Evolutionary conservation across 2,797 vertebrate genomes (phyloP), one percentile per base, ranked within the genome.

Genomic region (Triplophysa bombifrons): DNA sequence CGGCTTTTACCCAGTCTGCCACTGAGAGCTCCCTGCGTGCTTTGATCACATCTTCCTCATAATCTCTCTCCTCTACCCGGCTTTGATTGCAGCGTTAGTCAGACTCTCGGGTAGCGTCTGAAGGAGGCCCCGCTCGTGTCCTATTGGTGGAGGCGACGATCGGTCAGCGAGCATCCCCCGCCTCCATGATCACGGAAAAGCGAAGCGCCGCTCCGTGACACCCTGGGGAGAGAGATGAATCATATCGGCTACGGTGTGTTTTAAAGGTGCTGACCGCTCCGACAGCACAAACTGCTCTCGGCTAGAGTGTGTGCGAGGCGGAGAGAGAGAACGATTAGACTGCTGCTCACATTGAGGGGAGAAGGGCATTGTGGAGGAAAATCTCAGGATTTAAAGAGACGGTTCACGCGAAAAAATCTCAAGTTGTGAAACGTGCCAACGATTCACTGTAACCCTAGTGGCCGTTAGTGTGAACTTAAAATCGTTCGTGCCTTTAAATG

Each of bases 201-300:
- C 30, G 41, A 70, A 58, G 60, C 68, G 66, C 41, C 56, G 60
- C 70, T 80, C 51, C 60, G 58, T 44, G 51, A 84, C 74, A 80
- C 68, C 85, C 75, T 74, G 58, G 13, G 73, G 83, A 83, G 74
- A 78, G 56, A 85, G 68, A 86, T 84, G 80, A 85, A 85, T 86
- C 77, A 84, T 83, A 83, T 80, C 72, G 51, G 83, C 70, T 78
- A 51, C 71, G 60, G 76, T 84, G 79, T 81, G 83, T 83, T 86
- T 84, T 83, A 84, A 86, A 84, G 83, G 80, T 84, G 81, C 83
- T 86, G 83, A 86, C 81, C 80, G 75, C 64, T 78, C 78, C 76
- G 78, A 80, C 81, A 76, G 72, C 60, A 46, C 80, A 81, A 73
- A 81, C 79, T 67, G 77, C 83, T 80, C 76, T 82, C 63, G 58